These are phyloP conservation scores for Hestina assimilis DNA, from an alignment of 1,140 invertebrate species.

Conservation along the genomic window DNA sequence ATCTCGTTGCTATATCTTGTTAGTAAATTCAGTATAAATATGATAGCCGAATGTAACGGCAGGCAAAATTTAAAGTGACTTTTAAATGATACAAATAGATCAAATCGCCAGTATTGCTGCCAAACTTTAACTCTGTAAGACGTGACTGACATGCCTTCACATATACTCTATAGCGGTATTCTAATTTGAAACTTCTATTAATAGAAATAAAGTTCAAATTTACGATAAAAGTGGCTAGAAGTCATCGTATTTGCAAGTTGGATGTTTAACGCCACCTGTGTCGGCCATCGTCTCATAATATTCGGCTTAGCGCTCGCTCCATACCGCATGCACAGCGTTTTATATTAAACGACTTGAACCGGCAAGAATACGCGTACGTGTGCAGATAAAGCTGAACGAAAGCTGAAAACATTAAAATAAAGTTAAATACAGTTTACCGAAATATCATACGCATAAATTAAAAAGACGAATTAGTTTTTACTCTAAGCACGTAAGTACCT, in stretches of 20 bases:
- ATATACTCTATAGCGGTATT: background rate
- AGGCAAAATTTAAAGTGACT: background rate
- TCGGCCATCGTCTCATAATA: conserved; percentile 76
- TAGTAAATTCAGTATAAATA: too few species aligned
- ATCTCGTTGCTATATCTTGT: too few species aligned
- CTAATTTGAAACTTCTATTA: conserved; percentile 2
- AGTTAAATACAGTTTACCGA: too few species aligned
- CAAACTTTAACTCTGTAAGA: conserved; percentile 37
- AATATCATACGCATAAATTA: too few species aligned
- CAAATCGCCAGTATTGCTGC: conserved; percentile 21
- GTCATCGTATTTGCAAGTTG: conserved; percentile 53
- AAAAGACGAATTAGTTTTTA: too few species aligned
- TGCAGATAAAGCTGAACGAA: conserved; percentile 4
- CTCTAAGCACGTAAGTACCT: too few species aligned
- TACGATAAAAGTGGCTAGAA: conserved; percentile 16
- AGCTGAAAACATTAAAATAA: too few species aligned
- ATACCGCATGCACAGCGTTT: conserved; percentile 47
- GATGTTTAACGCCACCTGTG: conserved; percentile 76
- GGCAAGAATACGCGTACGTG: conserved; percentile 19
- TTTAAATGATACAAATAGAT: conserved; percentile 26
- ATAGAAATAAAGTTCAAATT: conserved; percentile 11
- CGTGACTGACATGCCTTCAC: conserved; percentile 57
- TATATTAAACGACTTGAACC: conserved; percentile 66
- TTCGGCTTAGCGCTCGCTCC: conserved; percentile 72
- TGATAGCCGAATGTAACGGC: background rate